Percentiles rank a stretch among this genome's conserved stretches.
phyloP scores from a whole-genome alignment of 2,888 invertebrate species.

The Thera britannica region DNA sequence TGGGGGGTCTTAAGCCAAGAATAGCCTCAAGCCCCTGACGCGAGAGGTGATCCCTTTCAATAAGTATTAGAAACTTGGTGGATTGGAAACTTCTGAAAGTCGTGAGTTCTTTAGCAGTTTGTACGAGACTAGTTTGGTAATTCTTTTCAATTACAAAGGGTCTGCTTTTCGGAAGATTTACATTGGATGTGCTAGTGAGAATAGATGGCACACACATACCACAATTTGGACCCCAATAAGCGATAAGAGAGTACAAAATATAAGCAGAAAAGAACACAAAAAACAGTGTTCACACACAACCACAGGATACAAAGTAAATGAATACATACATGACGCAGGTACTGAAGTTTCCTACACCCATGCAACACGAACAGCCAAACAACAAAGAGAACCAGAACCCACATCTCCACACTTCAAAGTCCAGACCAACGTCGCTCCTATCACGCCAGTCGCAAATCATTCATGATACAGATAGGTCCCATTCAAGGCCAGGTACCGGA shows the following conservation, averaged over 20 bases:
- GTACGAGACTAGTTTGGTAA: not conserved
- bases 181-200: not conserved
- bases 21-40: conserved; percentile 5
- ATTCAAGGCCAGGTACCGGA: conserved; percentile 59
- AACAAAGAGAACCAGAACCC: conserved; percentile 7
- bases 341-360: not conserved
- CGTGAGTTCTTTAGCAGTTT: not conserved
- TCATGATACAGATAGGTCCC: conserved; percentile 20
- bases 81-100: conserved; percentile 12
- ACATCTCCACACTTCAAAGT: conserved; percentile 15
- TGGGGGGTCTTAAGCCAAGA: conserved; percentile 20
- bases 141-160: conserved; percentile 10
- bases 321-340: not conserved
- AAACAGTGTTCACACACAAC: not conserved
- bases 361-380: not conserved
- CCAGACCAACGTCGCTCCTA: conserved; percentile 10
- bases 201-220: not conserved
- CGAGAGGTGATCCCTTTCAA: conserved; percentile 28
- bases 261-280: not conserved
- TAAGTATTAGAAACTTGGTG: conserved; percentile 21
- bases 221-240: not conserved
- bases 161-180: not conserved
- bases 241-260: not conserved
- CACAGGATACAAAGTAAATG: not conserved
- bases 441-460: conserved; percentile 19